A percentile compares a stretch with the other conserved stretches of the same genome.
Conservation (phyloP, 1,140 invertebrate species). For the Andricus grossulariae region DNA sequence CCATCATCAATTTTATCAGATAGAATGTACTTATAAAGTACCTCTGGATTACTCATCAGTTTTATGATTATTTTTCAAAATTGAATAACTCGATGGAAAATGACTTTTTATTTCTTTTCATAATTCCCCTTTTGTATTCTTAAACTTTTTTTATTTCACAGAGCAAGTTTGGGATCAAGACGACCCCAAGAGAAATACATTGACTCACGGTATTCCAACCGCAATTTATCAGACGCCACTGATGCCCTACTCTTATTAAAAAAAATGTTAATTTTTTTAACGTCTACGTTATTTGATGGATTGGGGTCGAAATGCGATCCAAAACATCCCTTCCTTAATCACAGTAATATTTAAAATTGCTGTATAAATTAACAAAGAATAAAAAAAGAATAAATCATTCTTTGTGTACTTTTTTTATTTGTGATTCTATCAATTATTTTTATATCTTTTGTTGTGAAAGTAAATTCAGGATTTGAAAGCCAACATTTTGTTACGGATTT, state of each 20-base stretch:
- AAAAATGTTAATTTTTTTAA: slow-evolving; percentile 29
- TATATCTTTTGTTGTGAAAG: too few relatives aligned
- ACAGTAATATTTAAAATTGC: neutral
- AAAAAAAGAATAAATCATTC: neutral
- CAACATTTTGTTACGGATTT: too few relatives aligned
- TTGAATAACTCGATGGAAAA: neutral
- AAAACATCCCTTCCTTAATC: neutral
- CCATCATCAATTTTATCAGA: too few relatives aligned
- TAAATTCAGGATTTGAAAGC: too few relatives aligned
- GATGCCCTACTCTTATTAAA: neutral
- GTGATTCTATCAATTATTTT: too few relatives aligned
- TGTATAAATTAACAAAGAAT: neutral
- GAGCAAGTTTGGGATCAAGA: neutral
- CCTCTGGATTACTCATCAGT: neutral
- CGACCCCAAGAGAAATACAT: slow-evolving; percentile 15
- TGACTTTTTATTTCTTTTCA: neutral
- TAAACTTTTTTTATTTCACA: neutral
- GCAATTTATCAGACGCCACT: slow-evolving; percentile 29
- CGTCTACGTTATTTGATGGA: neutral
- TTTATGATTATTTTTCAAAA: neutral
- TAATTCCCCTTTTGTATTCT: slow-evolving; percentile 11
- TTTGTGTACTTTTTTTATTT: too few relatives aligned
- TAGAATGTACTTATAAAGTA: neutral
- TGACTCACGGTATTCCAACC: slow-evolving; percentile 22
- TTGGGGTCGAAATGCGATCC: neutral